Conservation (phyloP, 1,140 invertebrate genomes). For the Antheraea pernyi region DNA sequence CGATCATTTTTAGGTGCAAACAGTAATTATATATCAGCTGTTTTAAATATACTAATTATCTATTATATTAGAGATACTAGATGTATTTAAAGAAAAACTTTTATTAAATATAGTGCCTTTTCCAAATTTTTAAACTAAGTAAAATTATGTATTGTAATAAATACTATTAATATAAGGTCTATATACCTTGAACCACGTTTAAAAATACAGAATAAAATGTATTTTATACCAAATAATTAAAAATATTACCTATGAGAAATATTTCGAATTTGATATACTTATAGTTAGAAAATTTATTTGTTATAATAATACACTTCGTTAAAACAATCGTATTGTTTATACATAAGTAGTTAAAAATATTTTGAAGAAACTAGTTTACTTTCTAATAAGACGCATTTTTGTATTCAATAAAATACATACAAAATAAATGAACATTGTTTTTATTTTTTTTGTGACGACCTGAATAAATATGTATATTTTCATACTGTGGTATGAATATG, state of each 20-base stretch:
- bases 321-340: slow-evolving; percentile 20
- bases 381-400: slow-evolving; percentile 51
- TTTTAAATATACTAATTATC: too few relatives aligned
- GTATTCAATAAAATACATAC: slow-evolving; percentile 57
- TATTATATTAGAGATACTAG: too few relatives aligned
- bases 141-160: slow-evolving; percentile 37
- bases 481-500: too few relatives aligned
- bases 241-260: background rate
- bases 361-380: slow-evolving; percentile 33
- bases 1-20: background rate
- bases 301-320: slow-evolving; percentile 38
- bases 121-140: slow-evolving; percentile 48
- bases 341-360: slow-evolving; percentile 45
- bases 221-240: background rate
- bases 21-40: background rate
- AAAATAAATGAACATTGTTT: slow-evolving; percentile 19
- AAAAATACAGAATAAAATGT: background rate
- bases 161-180: slow-evolving; percentile 35
- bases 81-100: slow-evolving; percentile 5
- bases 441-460: background rate
- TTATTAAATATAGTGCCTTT: slow-evolving; percentile 73
- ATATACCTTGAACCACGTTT: slow-evolving; percentile 27
- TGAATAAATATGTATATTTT: background rate
- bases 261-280: slow-evolving; percentile 47
- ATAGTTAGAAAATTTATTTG: slow-evolving; percentile 33